Base-by-base conservation (phyloP, 2,797 vertebrate species). In the Orestias chungarensis region DNA sequence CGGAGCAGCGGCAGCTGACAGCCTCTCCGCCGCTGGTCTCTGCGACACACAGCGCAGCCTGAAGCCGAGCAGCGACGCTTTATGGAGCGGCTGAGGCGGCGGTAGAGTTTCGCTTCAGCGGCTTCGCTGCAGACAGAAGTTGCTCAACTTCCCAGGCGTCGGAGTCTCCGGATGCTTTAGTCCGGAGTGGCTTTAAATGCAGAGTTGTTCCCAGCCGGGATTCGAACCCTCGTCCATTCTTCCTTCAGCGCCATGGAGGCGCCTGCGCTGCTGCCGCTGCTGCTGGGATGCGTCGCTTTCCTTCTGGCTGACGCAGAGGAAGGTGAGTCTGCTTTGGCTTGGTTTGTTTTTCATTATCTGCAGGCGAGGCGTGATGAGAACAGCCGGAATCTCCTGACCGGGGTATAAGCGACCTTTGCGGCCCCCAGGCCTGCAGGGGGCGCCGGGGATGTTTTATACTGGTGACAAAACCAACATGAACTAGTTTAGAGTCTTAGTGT, bases 301-400 rank as follows among this genome's bases (percentile, higher is more conserved):
- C 71, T 92, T 3, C 77, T 78, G 85, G 85, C 78, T 61, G 80
- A 84, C 83, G 93, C 93, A 84, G 93, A 94, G 50, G 95, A 95
- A 93, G 95, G 95, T 95, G 83, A 92, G 91, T 90, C 49, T 67
- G 31, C 23, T 11, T 55, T 57, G 40, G 14, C 25, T 71, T 55
- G 2, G 23, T 8, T 25, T 11, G 1, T 54, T 15, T 31, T 6
- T 55, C 20, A 15, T 40, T 50, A 6, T 49, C 15, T 23, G 23
- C 29, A 49, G 7, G 33, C 3, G 6, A 66, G 20, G 1, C 68
- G 43, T 52, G 31, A 74, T 75, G 15, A n/a, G 65, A 46, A 31
- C 11, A 38, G n/a, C n/a, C n/a, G n/a, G n/a, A n/a, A 25, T 23
- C 35, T 15, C 23, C 35, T 62, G 6, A 25, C 7, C 6, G 6